These are phyloP conservation scores for Montipora capitata DNA, from an alignment of 92 coral and sea anemone genomes.

Conservation along the genomic window DNA sequence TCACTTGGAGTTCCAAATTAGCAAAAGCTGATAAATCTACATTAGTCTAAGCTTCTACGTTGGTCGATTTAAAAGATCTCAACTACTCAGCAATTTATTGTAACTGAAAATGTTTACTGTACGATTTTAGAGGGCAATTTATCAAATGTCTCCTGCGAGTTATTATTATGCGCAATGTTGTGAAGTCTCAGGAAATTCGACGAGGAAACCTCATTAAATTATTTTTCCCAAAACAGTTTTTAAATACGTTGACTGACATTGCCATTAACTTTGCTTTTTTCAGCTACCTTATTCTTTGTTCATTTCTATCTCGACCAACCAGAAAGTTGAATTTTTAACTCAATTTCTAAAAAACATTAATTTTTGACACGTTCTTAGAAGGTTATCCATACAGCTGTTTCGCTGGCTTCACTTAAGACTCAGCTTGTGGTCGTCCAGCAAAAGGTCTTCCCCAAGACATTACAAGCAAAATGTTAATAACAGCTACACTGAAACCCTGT, in stretches of 20 bases:
- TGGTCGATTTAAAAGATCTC: constrained; percentile 7
- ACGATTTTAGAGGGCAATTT: background rate
- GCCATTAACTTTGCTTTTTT: constrained; percentile 15
- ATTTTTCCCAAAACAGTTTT: constrained; percentile 15
- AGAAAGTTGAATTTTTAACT: constrained; percentile 29
- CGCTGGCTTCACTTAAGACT: background rate
- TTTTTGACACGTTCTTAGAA: constrained; percentile 34
- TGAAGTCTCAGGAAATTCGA: constrained; percentile 23
- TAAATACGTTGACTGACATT: constrained; percentile 22
- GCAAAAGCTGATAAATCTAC: constrained; percentile 13
- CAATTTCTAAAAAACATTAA: constrained; percentile 29
- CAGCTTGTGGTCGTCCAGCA: constrained; percentile 43
- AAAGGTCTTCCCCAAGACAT: constrained; percentile 19
- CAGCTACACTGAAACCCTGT: constrained; percentile 20
- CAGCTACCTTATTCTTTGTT: background rate
- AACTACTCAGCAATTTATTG: background rate
- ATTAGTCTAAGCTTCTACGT: constrained; percentile 11
- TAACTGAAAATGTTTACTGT: constrained; percentile 14
- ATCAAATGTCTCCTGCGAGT: constrained; percentile 2
- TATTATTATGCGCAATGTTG: background rate
- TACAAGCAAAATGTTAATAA: constrained; percentile 19
- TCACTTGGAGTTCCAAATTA: constrained; percentile 27
- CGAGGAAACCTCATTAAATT: constrained; percentile 32
- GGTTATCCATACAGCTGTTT: constrained; percentile 52
- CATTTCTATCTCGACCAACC: constrained; percentile 31